Evolutionary conservation across 2,888 invertebrate genomes (phyloP).

Genomic region (Pterobdella sp.): DNA sequence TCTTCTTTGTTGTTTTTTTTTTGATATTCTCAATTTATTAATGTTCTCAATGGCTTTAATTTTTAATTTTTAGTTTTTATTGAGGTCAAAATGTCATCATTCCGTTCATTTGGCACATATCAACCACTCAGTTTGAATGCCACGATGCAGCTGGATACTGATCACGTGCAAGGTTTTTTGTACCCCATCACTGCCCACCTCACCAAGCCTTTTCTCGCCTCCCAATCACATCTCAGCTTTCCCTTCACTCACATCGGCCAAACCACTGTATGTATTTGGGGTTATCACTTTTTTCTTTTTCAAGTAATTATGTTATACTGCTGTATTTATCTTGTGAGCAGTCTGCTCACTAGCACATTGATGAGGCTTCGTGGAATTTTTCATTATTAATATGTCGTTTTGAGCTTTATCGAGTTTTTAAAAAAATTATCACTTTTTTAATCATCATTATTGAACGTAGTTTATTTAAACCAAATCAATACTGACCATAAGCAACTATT

Average conservation of each 20-base stretch:
- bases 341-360: background rate
- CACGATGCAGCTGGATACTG: slow-evolving; percentile 68
- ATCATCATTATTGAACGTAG: background rate
- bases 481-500: background rate
- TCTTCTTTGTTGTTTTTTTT: background rate
- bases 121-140: slow-evolving; percentile 62
- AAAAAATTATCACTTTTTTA: background rate
- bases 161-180: slow-evolving; percentile 61
- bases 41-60: no score
- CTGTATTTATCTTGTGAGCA: background rate
- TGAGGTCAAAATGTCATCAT: no score
- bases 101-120: no score
- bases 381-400: background rate
- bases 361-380: background rate
- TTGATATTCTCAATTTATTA: background rate
- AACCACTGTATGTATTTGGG: slow-evolving; percentile 52
- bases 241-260: slow-evolving; percentile 69
- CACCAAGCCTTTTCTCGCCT: slow-evolving; percentile 59
- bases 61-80: no score
- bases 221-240: slow-evolving; percentile 57
- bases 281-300: background rate
- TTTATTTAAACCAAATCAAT: background rate
- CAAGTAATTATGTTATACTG: background rate
- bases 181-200: slow-evolving; percentile 63
- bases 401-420: background rate